Base-by-base conservation (phyloP, 2,888 invertebrate species). In the Conus canariensis region DNA sequence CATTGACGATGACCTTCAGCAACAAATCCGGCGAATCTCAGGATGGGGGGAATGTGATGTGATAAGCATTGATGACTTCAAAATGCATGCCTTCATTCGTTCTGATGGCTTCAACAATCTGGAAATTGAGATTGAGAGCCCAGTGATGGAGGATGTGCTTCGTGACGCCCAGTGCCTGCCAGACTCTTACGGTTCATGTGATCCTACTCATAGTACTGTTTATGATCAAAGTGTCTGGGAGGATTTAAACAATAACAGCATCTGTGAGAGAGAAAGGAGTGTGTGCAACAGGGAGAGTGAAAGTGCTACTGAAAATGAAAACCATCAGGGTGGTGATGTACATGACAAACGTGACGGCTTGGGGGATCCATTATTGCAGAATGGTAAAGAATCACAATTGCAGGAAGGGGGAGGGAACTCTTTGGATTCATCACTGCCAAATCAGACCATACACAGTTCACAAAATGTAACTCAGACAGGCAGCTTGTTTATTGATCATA, bases 91-190 rank as follows among this genome's bases (percentile, higher is more conserved):
- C 85, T 92, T 92, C 60, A 94, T 95, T 59, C 90, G 94, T 88
- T 94, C 94, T 16, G 94, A 94, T 91, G 95, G 94, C 56, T 93
- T 93, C 90, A 94, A 94, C 90, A 94, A 93, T 88, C 91, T 94
- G 59, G 94, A 94, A 88, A 94, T 94, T 87, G 94, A 94, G 89
- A 93, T 94, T 90, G 94, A 94, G 59, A 89, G 86, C 86, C 86
- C 90, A 30, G 25, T 77, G 6, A 82, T 45, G 4, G 80, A 82
- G 22, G 77, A 14, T 14, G 58, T 25, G 1, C 3, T 88, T 16
- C 19, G 16, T 25, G 45, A 45, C 5, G 25, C 89, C 12, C 70
- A 67, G 56, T 56, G 59, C 30, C 60, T 58, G 25, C 67, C 30
- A 45, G 14, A 60, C 56, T 56, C 45, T 16, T 25, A 19, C 30